Conservation (phyloP, 2,797 vertebrate genomes). For the Lagodon rhomboides region DNA sequence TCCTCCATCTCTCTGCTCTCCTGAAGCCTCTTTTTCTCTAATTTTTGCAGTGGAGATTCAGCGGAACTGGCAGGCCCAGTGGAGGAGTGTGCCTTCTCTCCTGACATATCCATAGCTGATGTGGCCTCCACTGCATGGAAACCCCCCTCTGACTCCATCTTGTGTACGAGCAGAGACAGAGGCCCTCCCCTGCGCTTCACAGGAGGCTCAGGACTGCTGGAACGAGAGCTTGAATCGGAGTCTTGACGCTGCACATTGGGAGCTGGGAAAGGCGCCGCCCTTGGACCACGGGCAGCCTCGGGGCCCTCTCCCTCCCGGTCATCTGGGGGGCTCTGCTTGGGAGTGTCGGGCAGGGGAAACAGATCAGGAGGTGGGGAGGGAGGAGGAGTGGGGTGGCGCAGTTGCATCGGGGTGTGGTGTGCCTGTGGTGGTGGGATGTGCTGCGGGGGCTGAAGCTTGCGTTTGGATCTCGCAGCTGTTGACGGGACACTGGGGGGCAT, state of each 20-base stretch:
- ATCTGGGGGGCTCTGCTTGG: conserved; percentile 88
- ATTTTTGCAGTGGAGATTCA: conserved; percentile 46
- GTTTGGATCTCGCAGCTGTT: conserved; percentile 77
- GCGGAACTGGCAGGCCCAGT: conserved; percentile 39
- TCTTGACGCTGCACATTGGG: conserved; percentile 77
- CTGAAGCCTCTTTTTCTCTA: conserved; percentile 54
- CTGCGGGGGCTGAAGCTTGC: conserved; percentile 87
- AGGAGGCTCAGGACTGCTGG: conserved; percentile 89
- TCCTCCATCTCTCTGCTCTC: conserved; percentile 62
- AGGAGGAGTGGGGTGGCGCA: conserved; percentile 84
- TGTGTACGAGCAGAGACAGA: conserved; percentile 83
- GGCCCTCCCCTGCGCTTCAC: conserved; percentile 80
- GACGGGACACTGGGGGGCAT: conserved; percentile 62
- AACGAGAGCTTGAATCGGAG: conserved; percentile 85
- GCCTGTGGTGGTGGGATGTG: conserved; percentile 85
- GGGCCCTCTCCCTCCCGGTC: conserved; percentile 75
- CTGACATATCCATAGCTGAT: conserved; percentile 48
- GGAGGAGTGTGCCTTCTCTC: conserved; percentile 39
- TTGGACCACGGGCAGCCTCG: conserved; percentile 26
- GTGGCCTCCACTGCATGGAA: conserved; percentile 56
- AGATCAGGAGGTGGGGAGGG: conserved; percentile 87
- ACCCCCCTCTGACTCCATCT: conserved; percentile 85
- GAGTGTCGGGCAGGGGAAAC: conserved; percentile 87
- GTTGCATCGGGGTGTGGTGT: conserved; percentile 83
- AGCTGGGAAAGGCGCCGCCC: conserved; percentile 60